These are phyloP conservation scores for Pogonomyrmex barbatus DNA, from an alignment of 1,140 invertebrate species.

Conservation along the genomic window DNA sequence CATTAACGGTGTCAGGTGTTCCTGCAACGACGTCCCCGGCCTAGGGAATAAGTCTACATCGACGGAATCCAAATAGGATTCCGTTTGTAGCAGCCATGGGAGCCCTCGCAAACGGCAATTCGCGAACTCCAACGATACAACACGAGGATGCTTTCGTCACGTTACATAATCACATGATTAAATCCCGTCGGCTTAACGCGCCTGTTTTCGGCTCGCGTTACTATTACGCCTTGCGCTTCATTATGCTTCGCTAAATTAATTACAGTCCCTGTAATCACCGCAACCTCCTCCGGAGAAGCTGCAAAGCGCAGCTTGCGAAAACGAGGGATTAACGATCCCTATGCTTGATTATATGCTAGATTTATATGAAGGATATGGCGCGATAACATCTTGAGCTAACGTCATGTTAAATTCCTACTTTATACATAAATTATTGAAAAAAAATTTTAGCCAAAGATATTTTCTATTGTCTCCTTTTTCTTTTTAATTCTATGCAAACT, in stretches of 20 bases:
- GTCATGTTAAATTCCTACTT: background rate
- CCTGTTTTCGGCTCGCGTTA: conserved; percentile 61
- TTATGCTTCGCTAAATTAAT: conserved; percentile 63
- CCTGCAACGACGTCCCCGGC: conserved; percentile 38
- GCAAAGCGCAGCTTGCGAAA: conserved; percentile 49
- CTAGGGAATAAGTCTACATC: conserved; percentile 60
- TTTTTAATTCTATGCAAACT: conserved; percentile 22
- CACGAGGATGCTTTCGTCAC: conserved; percentile 57
- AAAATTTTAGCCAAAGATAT: background rate
- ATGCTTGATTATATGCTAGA: conserved; percentile 49
- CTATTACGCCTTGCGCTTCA: conserved; percentile 57
- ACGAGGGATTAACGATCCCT: conserved; percentile 52
- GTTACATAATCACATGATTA: conserved; percentile 64
- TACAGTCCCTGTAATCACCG: conserved; percentile 60
- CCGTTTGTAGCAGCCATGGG: conserved; percentile 20
- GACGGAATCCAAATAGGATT: conserved; percentile 62
- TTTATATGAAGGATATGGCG: background rate
- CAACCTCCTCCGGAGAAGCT: conserved; percentile 50
- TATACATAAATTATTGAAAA: background rate
- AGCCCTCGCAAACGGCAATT: conserved; percentile 57
- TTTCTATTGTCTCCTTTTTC: background rate
- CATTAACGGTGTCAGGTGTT: conserved; percentile 56
- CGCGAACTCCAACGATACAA: conserved; percentile 51
- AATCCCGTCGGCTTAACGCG: conserved; percentile 61
- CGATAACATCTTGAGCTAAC: conserved; percentile 4